Percentiles rank a stretch among this genome's conserved stretches.
Evolutionary conservation across 2,888 invertebrate genomes (phyloP).

Genomic region (Axea sp.): DNA sequence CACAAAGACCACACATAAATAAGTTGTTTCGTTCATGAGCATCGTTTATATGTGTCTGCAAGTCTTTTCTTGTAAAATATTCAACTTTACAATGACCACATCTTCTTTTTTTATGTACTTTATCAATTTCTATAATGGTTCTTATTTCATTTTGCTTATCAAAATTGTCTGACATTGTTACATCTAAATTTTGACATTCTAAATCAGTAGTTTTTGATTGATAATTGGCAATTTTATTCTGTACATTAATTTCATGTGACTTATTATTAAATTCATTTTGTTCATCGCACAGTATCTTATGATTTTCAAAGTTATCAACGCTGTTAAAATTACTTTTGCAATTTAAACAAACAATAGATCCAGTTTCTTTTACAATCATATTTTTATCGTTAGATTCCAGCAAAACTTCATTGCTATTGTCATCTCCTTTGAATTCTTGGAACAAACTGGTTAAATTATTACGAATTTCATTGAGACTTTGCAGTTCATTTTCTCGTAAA

Average conservation of each 20-base stretch:
- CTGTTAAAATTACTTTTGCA: conserved; percentile 59
- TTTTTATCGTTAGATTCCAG: not conserved
- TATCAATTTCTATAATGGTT: not conserved
- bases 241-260: not conserved
- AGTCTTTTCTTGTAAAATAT: conserved; percentile 65
- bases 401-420: conserved; percentile 1
- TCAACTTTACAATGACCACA: conserved; percentile 69
- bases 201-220: not conserved
- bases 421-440: conserved; percentile 24
- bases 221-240: not conserved
- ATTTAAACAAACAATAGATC: conserved; percentile 41
- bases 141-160: not conserved
- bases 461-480: conserved; percentile 29
- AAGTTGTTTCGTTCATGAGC: conserved; percentile 65
- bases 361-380: not conserved
- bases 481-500: conserved; percentile 11
- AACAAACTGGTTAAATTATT: conserved; percentile 63
- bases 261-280: conserved; percentile 4
- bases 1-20: conserved; percentile 71
- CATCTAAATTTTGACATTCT: no score
- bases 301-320: conserved; percentile 62
- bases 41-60: conserved; percentile 69
- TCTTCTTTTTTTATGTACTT: conserved; percentile 45
- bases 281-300: conserved; percentile 60
- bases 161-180: not conserved